Evolutionary conservation across 2,888 invertebrate genomes (phyloP), one percentile per base, ranked within the genome.

Genomic region (Standfussiana lucernea): DNA sequence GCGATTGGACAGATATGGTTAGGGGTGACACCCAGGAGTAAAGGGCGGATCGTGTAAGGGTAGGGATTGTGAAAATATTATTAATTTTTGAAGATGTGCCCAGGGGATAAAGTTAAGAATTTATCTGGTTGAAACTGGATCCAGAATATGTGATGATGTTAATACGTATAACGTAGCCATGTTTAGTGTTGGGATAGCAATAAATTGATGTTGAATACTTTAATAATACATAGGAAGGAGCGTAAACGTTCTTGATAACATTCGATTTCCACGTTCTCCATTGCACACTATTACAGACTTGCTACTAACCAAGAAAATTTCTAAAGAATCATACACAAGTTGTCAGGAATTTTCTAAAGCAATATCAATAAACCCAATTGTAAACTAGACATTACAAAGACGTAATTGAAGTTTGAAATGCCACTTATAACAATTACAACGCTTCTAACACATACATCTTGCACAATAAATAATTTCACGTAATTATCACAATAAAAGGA

Each of bases 11-110:
- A 89, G 89, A 80, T 87, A 90, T 62, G 70, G 90, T 82, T 84
- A 92, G 93, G 94, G 94, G 94, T 92, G 89, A 90, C 93, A 92
- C 93, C 88, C 87, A 86, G 86, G 84, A 82, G 79, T 78, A 89
- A 90, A 92, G 92, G 92, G 94, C 91, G 93, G 90, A 88, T 72
- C 88, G 86, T 85, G 87, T 87, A 84, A 80, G 87, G 80, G 40
- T 47, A 59, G 79, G 82, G 82, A 77, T 69, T 88, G 77, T 72
- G 76, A 82, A 83, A 87, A 79, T 79, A 86, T 86, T 86, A 83
- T 86, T 79, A 86, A 83, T 85, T 83, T 88, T 85, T 86, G 40
- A 88, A 86, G 80, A 87, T 42, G 47, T 67, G 56, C 71, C 77
- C 70, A 37, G 53, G 59, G 75, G 64, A 82, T 77, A 67, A 70